Base-by-base conservation (phyloP, 2,797 vertebrate genomes). In the Lindbergichthys nudifrons region DNA sequence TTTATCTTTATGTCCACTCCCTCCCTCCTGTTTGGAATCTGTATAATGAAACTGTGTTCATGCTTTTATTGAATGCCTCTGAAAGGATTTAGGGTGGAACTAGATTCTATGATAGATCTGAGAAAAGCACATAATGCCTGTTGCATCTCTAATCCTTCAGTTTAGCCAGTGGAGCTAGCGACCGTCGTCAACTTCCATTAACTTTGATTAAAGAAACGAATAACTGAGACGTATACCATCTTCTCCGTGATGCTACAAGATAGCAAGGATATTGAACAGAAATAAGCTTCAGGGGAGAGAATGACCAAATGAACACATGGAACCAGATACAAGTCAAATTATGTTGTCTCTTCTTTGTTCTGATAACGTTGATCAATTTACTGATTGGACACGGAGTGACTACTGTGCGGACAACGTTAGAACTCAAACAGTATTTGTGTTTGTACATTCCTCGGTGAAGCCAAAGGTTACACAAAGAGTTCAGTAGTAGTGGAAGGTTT, bases 1-100 rank as follows among this genome's bases (percentile, higher is more conserved):
- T 75, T 87, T 85, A 84, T 87, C 79, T 87, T 75, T 76, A 76
- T 56, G 50, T 67, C 53, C 50, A 1, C 69, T 42, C 69, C 66
- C 42, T 64, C 77, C 63, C 26, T 56, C 39, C 61, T 53, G 53
- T 47, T 21, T 71, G 53, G 52, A 75, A 62, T 77, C 65, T 61
- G 30, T 45, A 46, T 11, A 73, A 42, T 61, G 52, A 79, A 81
- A 69, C 53, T 48, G 26, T 66, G 71, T n/a, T 26, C 14, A 50
- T 71, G 41, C 42, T 70, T 67, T 70, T 63, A 32, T 39, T 77
- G 65, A 26, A 42, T 36, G 54, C 19, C 42, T 47, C 42, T 66
- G 3, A 57, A 41, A 65, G 30, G 23, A 58, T 73, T 57, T 19
- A 45, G 42, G 26, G 9, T 56, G 81, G 50, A 67, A 39, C 41